phyloP scores from a whole-genome alignment of 2,888 invertebrate genomes.

The Nemurella pictetii region DNA sequence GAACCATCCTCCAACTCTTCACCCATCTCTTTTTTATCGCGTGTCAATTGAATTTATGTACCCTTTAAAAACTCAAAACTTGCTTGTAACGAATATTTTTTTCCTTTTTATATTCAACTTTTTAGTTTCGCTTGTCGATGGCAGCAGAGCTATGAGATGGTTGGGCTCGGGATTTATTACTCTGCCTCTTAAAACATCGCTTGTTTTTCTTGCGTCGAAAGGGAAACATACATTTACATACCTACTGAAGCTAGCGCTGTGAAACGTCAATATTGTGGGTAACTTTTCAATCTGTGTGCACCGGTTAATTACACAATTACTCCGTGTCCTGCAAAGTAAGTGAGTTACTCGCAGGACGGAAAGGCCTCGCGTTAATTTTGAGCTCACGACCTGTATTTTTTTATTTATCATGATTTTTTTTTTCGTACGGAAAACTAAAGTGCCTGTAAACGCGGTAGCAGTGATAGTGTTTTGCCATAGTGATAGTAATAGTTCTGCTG shows the following conservation, averaged over 20 bases:
- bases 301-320: no score
- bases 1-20: background rate
- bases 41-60: conserved; percentile 4
- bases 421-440: no score
- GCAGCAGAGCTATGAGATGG: background rate
- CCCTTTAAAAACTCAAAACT: conserved; percentile 10
- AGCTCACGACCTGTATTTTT: no score
- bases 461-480: no score
- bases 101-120: background rate
- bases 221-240: conserved; percentile 23
- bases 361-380: no score
- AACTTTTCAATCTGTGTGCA: no score
- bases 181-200: background rate
- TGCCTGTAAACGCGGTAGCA: no score
- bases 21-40: background rate
- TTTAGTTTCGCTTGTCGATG: background rate
- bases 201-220: background rate
- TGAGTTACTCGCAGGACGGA: no score
- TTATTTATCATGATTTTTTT: no score
- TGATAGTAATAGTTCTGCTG: no score
- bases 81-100: background rate
- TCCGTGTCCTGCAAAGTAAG: no score
- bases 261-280: background rate
- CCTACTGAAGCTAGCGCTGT: background rate
- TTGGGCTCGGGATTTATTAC: background rate